Base-by-base conservation (phyloP, 1,140 invertebrate genomes). In the Atta texana region DNA sequence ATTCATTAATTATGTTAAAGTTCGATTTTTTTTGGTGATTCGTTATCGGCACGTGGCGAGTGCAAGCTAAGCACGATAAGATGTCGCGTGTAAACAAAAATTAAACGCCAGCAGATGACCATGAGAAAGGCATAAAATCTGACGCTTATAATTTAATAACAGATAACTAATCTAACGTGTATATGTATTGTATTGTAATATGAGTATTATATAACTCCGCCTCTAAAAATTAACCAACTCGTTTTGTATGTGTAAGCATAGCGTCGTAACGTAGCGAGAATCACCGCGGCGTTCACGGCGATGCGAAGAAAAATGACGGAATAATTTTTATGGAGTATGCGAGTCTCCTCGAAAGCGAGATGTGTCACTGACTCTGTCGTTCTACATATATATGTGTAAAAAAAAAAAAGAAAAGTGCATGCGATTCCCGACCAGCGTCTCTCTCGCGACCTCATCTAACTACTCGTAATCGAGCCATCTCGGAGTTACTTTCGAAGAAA, bases 81-180 rank as follows among this genome's bases (percentile, higher is more conserved):
- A 87, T 87, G 86, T 90, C 86, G 81, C 89, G 69, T 87, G 82
- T 75, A 88, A 89, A 91, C 76, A 75, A 63, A 86, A 78, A 59
- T 78, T 82, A 86, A 87, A 78, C 59, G 85, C 81, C 81, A 72
- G 78, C 87, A 88, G 77, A 86, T 87, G 87, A 88, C 59, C 61
- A 87, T 84, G 64, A 85, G 53, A 80, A 84, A 75, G 69, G 82
- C 68, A 61, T 89, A 88, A 87, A 90, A 91, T 91, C 87, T 89
- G 91, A 94, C 92, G 92, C 92, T 93, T 94, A 92, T 92, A 91
- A 94, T 94, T 93, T 93, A 93, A 92, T 93, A 93, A 92, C 90
- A 91, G 89, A 91, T 89, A 92, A 92, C 90, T 92, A 92, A 92
- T 92, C 86, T 92, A 94, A 93, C 87, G 90, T 92, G 88, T 93